Conservation (phyloP, 1,140 invertebrate species). For the Dendrolimus kikuchii region DNA sequence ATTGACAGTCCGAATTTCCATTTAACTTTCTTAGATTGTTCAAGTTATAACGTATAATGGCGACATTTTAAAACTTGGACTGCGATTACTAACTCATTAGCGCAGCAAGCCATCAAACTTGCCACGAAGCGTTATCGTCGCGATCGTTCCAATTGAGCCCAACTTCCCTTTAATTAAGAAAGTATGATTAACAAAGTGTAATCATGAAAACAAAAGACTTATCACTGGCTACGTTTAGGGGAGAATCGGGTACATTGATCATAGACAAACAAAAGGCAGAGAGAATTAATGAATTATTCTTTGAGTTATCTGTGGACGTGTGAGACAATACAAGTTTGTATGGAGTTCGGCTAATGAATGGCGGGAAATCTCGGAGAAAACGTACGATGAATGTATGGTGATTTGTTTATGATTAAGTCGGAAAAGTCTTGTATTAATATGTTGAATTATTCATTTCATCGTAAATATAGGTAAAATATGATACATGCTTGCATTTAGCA, state of each 20-base stretch:
- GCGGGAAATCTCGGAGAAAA: constrained; percentile 29
- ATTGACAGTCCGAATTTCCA: too few species aligned
- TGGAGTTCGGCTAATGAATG: constrained; percentile 33
- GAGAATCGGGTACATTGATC: constrained; percentile 45
- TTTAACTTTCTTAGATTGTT: too few species aligned
- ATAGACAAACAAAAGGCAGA: constrained; percentile 49
- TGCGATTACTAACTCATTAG: constrained; percentile 51
- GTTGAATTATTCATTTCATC: too few species aligned
- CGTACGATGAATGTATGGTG: constrained; percentile 32
- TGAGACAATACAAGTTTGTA: constrained; percentile 25
- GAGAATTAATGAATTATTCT: constrained; percentile 66
- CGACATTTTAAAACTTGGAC: constrained; percentile 1
- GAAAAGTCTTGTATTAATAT: constrained; percentile 1
- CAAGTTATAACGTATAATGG: neutral
- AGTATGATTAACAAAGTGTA: constrained; percentile 68
- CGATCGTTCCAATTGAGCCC: constrained; percentile 52
- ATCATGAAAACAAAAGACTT: constrained; percentile 67
- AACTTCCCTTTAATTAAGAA: constrained; percentile 66
- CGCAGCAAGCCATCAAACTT: constrained; percentile 37
- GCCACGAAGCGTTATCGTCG: constrained; percentile 36
- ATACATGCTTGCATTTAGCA: too few species aligned
- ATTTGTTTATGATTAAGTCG: constrained; percentile 22
- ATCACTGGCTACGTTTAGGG: constrained; percentile 33
- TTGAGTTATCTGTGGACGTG: constrained; percentile 32
- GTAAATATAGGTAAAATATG: too few species aligned